Conservation (phyloP, 53 echinoderm and acorn worm genomes). For the Pentamera pediparva region DNA sequence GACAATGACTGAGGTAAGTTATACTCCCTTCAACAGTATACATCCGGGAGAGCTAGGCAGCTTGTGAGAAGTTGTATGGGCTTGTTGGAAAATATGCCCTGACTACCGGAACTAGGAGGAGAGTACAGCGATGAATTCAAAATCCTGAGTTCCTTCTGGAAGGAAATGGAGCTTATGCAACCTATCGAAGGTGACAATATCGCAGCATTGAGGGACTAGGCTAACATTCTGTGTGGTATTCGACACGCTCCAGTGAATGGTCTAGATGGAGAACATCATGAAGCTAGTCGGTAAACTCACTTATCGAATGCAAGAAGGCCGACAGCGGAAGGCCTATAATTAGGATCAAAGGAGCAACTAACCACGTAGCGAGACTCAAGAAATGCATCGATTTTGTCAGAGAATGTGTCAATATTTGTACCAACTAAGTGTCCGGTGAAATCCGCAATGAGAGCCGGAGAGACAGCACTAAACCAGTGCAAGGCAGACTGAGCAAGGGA, state of each 20-base stretch:
- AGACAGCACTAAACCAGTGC: background rate
- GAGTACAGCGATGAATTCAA: constrained; percentile 36
- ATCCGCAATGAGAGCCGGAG: background rate
- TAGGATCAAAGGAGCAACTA: no score
- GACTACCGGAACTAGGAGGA: constrained; percentile 13
- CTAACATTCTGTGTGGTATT: background rate
- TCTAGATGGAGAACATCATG: background rate
- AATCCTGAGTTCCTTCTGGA: constrained; percentile 13
- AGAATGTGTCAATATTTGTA: background rate
- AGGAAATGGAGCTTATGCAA: background rate
- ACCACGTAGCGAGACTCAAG: no score
- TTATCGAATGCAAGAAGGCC: background rate
- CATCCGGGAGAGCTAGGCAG: constrained; percentile 34
- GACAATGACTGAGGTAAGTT: constrained; percentile 29
- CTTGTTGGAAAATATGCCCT: constrained; percentile 4
- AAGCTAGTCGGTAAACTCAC: background rate
- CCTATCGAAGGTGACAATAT: constrained; percentile 36
- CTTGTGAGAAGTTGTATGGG: constrained; percentile 48
- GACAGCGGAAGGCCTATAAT: background rate
- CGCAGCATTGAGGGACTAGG: constrained; percentile 35
- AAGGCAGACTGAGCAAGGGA: background rate
- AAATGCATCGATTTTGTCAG: background rate
- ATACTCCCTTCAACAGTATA: constrained; percentile 51
- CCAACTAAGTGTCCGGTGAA: background rate
- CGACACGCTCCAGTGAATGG: background rate